A percentile compares a stretch with the other conserved stretches of the same genome.
Conservation (phyloP, 2,113 vertebrate genomes). For the Malurus elegans region DNA sequence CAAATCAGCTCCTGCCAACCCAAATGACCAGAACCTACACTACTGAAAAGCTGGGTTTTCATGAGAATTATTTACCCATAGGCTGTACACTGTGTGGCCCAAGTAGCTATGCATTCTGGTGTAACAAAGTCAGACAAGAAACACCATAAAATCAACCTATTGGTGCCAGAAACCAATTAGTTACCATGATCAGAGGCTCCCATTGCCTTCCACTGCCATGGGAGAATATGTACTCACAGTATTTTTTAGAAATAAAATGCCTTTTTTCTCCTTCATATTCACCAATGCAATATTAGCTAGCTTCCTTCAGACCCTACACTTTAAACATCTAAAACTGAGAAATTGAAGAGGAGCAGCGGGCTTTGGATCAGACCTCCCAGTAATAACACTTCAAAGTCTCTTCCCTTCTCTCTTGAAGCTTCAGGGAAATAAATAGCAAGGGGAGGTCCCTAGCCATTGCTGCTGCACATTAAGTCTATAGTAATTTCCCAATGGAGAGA, state of each 20-base stretch:
- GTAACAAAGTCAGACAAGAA: background rate
- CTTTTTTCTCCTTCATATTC: background rate
- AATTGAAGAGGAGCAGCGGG: background rate
- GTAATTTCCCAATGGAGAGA: slow-evolving; percentile 56
- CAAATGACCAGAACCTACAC: background rate
- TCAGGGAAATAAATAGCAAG: slow-evolving; percentile 30
- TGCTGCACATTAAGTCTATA: slow-evolving; percentile 21
- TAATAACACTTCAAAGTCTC: background rate
- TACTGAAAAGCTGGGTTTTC: background rate
- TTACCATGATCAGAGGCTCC: background rate
- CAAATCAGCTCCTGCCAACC: background rate
- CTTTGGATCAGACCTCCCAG: background rate
- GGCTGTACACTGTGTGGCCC: background rate
- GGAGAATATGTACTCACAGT: background rate
- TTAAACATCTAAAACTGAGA: background rate
- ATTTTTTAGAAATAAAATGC: background rate
- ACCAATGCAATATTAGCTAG: background rate
- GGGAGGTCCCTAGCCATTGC: background rate
- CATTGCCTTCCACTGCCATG: background rate
- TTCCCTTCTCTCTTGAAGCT: slow-evolving; percentile 3
- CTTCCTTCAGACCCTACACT: background rate
- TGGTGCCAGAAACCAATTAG: background rate
- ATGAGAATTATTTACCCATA: background rate
- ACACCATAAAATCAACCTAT: background rate
- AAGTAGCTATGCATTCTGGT: background rate